Evolutionary conservation across 2,888 invertebrate genomes (phyloP), one percentile per base, ranked within the genome.

Genomic region (Pyrochroa serraticornis): DNA sequence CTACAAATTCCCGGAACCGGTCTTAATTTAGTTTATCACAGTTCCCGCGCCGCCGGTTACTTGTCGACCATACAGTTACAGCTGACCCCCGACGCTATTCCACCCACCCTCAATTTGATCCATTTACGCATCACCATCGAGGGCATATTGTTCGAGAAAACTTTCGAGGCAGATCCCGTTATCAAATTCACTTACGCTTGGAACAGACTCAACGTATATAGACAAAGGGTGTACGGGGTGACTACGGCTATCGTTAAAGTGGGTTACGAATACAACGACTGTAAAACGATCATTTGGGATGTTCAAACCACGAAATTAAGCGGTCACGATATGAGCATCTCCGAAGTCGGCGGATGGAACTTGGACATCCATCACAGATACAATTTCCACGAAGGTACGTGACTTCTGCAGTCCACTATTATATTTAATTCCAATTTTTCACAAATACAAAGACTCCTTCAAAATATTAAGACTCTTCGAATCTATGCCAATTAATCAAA

Each of bases 321-420:
- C 71, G 98, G 97, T 0, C 95, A 95, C 75, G 96, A 97, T 74
- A 94, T 97, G 92, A 93, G 93, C 58, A 96, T 97, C 44, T 96
- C 96, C 0, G 96, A 96, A 79, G 93, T 97, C 35, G 97, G 97
- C 0, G 96, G 95, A 8, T 98, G 97, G 97, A 97, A 97, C 79
- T 82, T 99, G 67, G 95, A 98, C 77, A 95, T 97, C 63, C 97
- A 98, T 81, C 97, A 98, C 75, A 86, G 97, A 68, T 97, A 97
- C 78, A 98, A 99, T 79, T 95, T 95, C 85, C 95, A 97, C 75
- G 97, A 97, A 83, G 97, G 92, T 91, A n/a, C n/a, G n/a, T n/a
- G n/a, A n/a, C n/a, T n/a, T n/a, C n/a, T n/a, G n/a, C n/a, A n/a
- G n/a, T n/a, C n/a, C n/a, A n/a, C n/a, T n/a, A n/a, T n/a, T n/a